A percentile compares a stretch with the other conserved stretches of the same genome.
Conservation (phyloP, 2,797 vertebrate genomes). For the Acropternis orthonyx region DNA sequence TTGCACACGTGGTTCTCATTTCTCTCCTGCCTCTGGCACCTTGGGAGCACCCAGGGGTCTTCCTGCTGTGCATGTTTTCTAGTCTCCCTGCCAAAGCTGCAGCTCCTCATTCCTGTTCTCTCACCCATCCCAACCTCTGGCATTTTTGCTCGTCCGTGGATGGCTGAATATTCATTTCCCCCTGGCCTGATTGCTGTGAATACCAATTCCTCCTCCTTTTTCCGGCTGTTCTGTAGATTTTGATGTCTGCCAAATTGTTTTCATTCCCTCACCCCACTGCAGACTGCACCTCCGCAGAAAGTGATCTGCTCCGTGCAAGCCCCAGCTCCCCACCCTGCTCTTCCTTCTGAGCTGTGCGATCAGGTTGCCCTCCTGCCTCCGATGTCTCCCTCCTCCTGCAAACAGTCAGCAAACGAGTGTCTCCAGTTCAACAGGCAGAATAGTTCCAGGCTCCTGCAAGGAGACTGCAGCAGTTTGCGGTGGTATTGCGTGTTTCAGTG, state of each 20-base stretch:
- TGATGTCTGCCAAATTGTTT: slow-evolving; percentile 64
- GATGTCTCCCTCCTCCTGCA: background rate
- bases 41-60: slow-evolving; percentile 29
- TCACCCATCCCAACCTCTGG: slow-evolving; percentile 67
- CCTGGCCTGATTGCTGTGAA: slow-evolving; percentile 57
- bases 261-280: slow-evolving; percentile 53
- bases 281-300: slow-evolving; percentile 59
- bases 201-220: slow-evolving; percentile 71
- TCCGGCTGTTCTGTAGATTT: slow-evolving; percentile 53
- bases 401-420: background rate
- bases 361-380: slow-evolving; percentile 36
- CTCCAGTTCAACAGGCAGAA: slow-evolving; percentile 26
- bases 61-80: background rate
- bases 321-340: slow-evolving; percentile 34
- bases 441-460: slow-evolving; percentile 32
- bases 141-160: slow-evolving; percentile 57
- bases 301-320: background rate
- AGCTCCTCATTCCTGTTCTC: slow-evolving; percentile 32
- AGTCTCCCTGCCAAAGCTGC: slow-evolving; percentile 22
- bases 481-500: slow-evolving; percentile 6
- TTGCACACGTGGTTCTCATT: slow-evolving; percentile 37
- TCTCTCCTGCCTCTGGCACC: slow-evolving; percentile 52
- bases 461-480: slow-evolving; percentile 56
- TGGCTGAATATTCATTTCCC: slow-evolving; percentile 69
- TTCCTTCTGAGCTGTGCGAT: slow-evolving; percentile 15